Percentiles rank a stretch among this genome's conserved stretches.
Evolutionary conservation across 2,113 vertebrate species (phyloP).

Genomic region (Chamaea fasciata): DNA sequence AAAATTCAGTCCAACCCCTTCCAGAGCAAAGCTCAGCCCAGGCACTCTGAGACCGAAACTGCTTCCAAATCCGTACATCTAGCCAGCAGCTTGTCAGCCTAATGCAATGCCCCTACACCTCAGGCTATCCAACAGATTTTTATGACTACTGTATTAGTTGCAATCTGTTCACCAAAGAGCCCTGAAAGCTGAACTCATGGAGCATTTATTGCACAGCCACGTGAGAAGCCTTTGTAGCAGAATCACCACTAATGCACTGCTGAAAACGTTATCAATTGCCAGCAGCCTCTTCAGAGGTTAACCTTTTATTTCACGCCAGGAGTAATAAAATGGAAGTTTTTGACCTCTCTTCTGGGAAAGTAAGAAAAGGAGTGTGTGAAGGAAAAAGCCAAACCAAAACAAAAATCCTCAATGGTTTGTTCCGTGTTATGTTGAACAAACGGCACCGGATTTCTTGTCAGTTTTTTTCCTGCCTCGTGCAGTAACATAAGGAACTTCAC

Average conservation of each 20-base stretch:
- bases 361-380: not conserved
- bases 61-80: not conserved
- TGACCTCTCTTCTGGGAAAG: not conserved
- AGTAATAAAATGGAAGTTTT: not conserved
- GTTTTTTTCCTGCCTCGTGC: not conserved
- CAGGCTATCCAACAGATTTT: not conserved
- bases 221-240: not conserved
- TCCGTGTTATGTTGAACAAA: not conserved
- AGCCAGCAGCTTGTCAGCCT: conserved; percentile 11
- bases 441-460: not conserved
- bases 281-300: not conserved
- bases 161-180: conserved; percentile 16
- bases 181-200: not conserved
- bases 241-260: not conserved
- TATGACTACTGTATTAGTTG: not conserved
- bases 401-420: not conserved
- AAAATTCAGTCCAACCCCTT: not conserved
- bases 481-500: conserved; percentile 6
- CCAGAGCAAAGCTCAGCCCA: conserved; percentile 14
- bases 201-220: conserved; percentile 6
- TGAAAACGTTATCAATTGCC: not conserved
- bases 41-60: not conserved
- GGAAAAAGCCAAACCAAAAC: conserved; percentile 1
- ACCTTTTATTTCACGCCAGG: not conserved
- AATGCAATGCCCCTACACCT: not conserved